phyloP scores from a whole-genome alignment of 2,888 invertebrate species.

The Tiliacea aurago region DNA sequence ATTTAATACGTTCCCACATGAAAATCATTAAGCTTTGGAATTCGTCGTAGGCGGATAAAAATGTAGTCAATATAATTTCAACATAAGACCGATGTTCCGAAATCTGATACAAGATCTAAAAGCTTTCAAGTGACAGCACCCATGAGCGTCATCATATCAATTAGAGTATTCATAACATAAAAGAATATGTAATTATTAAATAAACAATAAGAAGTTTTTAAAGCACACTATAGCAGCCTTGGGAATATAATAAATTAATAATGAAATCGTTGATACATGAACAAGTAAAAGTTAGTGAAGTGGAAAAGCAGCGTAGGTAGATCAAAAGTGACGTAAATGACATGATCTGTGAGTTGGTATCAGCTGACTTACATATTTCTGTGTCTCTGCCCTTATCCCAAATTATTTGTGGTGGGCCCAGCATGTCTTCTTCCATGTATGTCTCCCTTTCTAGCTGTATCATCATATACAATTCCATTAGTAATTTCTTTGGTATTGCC shows the following conservation, averaged over 20 bases:
- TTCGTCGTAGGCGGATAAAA: slow-evolving; percentile 7
- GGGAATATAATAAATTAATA: slow-evolving; percentile 18
- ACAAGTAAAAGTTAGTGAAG: slow-evolving; percentile 13
- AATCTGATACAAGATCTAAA: slow-evolving; percentile 8
- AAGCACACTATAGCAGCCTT: slow-evolving; percentile 8
- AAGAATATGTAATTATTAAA: neutral
- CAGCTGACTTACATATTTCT: neutral
- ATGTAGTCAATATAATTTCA: slow-evolving; percentile 15
- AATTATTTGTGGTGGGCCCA: neutral
- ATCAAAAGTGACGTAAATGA: slow-evolving; percentile 16
- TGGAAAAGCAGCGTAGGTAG: slow-evolving; percentile 9
- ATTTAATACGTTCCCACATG: neutral
- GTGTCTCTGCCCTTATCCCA: neutral
- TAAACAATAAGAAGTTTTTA: slow-evolving; percentile 6
- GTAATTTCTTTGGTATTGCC: neutral
- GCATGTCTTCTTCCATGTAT: neutral
- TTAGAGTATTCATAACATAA: slow-evolving; percentile 1
- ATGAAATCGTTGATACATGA: slow-evolving; percentile 41
- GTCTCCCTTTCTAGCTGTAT: neutral
- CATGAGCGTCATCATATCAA: neutral
- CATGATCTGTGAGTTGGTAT: neutral
- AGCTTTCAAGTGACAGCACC: slow-evolving; percentile 1
- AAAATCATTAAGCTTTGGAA: slow-evolving; percentile 13
- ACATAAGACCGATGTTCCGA: neutral
- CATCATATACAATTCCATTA: neutral